Evolutionary conservation across 2,797 vertebrate genomes (phyloP).

Genomic region (Sarcoramphus papa): DNA sequence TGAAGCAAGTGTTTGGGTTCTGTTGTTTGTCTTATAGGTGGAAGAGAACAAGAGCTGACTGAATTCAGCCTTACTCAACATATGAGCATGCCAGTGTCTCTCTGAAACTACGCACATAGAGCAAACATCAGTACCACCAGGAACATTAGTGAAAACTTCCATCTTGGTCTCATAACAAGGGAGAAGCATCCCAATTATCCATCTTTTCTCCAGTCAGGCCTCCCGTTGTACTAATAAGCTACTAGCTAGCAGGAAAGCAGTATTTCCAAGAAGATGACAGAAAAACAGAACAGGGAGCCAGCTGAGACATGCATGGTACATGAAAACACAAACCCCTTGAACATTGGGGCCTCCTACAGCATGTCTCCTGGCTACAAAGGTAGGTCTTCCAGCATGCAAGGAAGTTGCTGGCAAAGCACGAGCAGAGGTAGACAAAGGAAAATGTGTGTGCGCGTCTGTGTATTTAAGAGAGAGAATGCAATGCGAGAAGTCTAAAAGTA

Average conservation of each 20-base stretch:
- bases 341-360: background rate
- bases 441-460: accelerated
- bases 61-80: background rate
- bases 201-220: background rate
- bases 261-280: background rate
- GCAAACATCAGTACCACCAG: background rate
- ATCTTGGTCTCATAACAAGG: background rate
- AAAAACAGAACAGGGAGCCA: background rate
- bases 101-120: background rate
- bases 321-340: background rate
- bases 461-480: background rate
- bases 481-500: background rate
- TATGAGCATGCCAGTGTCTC: accelerated
- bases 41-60: background rate
- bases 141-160: background rate
- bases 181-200: background rate
- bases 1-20: background rate
- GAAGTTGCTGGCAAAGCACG: background rate
- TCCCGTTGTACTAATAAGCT: background rate
- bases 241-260: background rate
- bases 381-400: background rate
- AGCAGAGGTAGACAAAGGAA: background rate
- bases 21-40: background rate
- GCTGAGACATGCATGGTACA: background rate
- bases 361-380: background rate